Base-by-base conservation (phyloP, 2,113 vertebrate species). In the Tragelaphus strepsiceros region DNA sequence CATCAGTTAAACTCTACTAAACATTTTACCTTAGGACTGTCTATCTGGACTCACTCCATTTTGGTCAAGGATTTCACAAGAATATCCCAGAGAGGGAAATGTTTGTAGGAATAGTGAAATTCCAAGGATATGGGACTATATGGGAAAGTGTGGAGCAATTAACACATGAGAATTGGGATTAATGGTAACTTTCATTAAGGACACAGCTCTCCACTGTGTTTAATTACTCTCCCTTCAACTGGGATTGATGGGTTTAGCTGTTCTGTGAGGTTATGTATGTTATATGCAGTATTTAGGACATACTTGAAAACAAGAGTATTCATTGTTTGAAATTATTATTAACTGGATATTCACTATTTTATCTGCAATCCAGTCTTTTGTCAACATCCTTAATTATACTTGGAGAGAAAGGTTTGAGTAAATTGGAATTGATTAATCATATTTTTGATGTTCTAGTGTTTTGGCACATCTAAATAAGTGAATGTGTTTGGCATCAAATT, bases 341-440 rank as follows among this genome's bases (percentile, higher is more conserved):
- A 93, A 91, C 32, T 78, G 28, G 30, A 46, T 62, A 54, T 62
- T 54, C 43, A 67, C 7, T 88, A 74, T 97, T 96, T 91, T 94
- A 81, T 89, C 59, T 56, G 5, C 78, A 88, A 16, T 24, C 86
- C 71, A 71, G n/a, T 39, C 22, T 71, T 21, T 22, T 39, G 19
- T 71, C 62, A 98, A 97, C 15, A 54, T 4, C 7, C 15, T 98
- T 98, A 98, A 98, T 98, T 98, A 97, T 93, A 96, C 83, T 90
- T 96, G 94, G 97, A 97, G 86, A 98, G 35, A 77, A 96, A 98
- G 91, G 74, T 96, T 98, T 97, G 94, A 95, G 93, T 97, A 98
- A 98, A 98, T 97, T 97, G 94, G 98, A 99, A 98, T 96, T 97
- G 96, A 98, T 98, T 98, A 98, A 98, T 98, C 28, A 46, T 98